Evolutionary conservation across 2,888 invertebrate species (phyloP), one percentile per base, ranked within the genome.

Genomic region (Macrophya annulata): DNA sequence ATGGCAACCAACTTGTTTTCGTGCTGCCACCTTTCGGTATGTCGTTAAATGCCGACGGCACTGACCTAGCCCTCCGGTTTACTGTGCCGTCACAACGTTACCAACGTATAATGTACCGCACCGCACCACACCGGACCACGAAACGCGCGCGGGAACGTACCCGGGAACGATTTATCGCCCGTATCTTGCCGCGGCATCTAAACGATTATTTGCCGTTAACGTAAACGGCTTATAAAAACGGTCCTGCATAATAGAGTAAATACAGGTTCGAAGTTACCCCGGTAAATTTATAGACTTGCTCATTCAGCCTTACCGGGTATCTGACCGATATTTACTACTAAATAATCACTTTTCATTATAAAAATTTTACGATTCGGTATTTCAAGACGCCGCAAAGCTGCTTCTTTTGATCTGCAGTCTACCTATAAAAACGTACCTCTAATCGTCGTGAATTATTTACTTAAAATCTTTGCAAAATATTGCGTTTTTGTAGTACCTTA

Each of bases 161-260:
- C 21, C 40, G 59, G 79, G 55, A 85, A 87, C 90, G 91, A 93
- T 93, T 93, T 93, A 93, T 92, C 90, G 89, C 88, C 89, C 68
- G 87, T 92, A 92, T 93, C 92, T 89, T 90, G 90, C 89, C 89
- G 91, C 92, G 92, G 93, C 92, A 93, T 93, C 93, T 93, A 90
- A 91, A 91, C 92, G 92, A 92, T 92, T 92, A 93, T 92, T 92
- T 91, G 91, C 92, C 91, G 92, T 92, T 92, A 92, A 92, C 92
- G 91, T 91, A 91, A 92, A 92, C 90, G 90, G 90, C 89, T 90
- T 90, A 90, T 90, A 90, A 91, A 91, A 90, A 90, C 89, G 89
- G 88, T 90, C 89, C 90, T 91, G 92, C 92, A 91, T 93, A 93
- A 93, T 93, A 92, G 92, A 93, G 92, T 93, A 93, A 93, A 93